Evolutionary conservation across 2,888 invertebrate genomes (phyloP), one percentile per base, ranked within the genome.

Genomic region (Nysson spinosus): DNA sequence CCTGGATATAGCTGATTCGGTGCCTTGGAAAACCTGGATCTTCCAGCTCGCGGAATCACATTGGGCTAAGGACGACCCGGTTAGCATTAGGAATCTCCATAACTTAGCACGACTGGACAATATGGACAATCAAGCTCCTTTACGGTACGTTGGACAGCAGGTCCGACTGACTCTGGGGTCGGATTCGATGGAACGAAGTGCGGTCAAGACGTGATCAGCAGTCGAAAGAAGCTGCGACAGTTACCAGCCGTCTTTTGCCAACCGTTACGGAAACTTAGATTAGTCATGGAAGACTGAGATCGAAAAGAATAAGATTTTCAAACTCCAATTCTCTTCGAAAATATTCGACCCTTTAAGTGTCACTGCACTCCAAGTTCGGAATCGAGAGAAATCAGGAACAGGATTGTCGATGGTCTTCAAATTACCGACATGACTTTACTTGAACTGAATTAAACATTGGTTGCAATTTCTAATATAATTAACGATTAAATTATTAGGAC

Each of bases 41-140:
- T 19, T 60, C 30, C 47, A 32, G 22, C 22, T 34, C 24, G 17
- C 6, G 7, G 32, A 43, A n/a, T 20, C n/a, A 3, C 26, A 20
- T 26, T 20, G 39, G 35, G 39, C 37, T 56, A 57, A 58, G 52
- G 51, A 60, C 46, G 44, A 42, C 34, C 52, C 40, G 56, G 69
- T 69, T 69, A 66, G 74, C 72, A 75, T 78, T 75, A 70, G 69
- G 71, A 81, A 83, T 84, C 76, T 81, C 81, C 83, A 83, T 83
- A 82, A 83, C 69, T 80, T 78, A 79, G 50, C 69, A 57, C 65
- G 55, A 50, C 68, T 56, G 82, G 83, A 85, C 85, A 85, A 85
- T 86, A 83, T 83, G 85, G 84, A 85, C 84, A 85, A 86, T 86
- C 85, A 85, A 79, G 80, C 81, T 81, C 77, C 73, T 85, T 85